Conservation (phyloP, 2,888 invertebrate genomes). For the Mactromeris polynyma region DNA sequence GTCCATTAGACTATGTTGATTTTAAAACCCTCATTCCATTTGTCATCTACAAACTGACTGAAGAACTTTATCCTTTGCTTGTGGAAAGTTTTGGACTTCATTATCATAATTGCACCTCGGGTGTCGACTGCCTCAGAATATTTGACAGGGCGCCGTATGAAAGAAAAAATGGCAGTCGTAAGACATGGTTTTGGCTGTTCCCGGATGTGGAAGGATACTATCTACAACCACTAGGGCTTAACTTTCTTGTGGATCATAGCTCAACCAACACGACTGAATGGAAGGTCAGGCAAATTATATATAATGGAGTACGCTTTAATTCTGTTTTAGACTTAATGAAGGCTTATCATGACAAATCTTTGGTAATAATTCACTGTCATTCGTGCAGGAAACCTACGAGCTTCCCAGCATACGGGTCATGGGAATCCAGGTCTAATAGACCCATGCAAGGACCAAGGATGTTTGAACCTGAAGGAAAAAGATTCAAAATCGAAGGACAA, state of each 20-base stretch:
- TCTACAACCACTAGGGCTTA: constrained; percentile 77
- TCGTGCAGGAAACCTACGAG: not conserved
- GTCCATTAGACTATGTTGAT: constrained; percentile 75
- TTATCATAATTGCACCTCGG: constrained; percentile 74
- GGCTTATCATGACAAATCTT: constrained; percentile 50
- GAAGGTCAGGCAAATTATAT: constrained; percentile 73
- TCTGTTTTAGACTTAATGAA: constrained; percentile 67
- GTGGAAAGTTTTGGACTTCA: constrained; percentile 73
- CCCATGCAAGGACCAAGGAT: constrained; percentile 73
- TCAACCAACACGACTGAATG: constrained; percentile 71
- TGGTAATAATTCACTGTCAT: constrained; percentile 23
- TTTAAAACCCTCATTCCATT: constrained; percentile 58
- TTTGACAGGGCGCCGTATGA: constrained; percentile 75
- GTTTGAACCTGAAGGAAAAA: constrained; percentile 79
- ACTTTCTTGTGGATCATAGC: constrained; percentile 74
- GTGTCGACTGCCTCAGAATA: constrained; percentile 71
- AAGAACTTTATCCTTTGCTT: constrained; percentile 69
- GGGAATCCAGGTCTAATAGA: not conserved
- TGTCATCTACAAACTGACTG: constrained; percentile 48
- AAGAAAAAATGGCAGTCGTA: constrained; percentile 70
- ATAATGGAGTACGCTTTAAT: constrained; percentile 74
- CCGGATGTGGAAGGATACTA: constrained; percentile 75
- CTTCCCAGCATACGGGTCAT: constrained; percentile 39
- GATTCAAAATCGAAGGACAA: constrained; percentile 79
- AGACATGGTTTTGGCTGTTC: constrained; percentile 74